phyloP scores from a whole-genome alignment of 2,113 vertebrate genomes.

The Thalassarche chlororhynchos region DNA sequence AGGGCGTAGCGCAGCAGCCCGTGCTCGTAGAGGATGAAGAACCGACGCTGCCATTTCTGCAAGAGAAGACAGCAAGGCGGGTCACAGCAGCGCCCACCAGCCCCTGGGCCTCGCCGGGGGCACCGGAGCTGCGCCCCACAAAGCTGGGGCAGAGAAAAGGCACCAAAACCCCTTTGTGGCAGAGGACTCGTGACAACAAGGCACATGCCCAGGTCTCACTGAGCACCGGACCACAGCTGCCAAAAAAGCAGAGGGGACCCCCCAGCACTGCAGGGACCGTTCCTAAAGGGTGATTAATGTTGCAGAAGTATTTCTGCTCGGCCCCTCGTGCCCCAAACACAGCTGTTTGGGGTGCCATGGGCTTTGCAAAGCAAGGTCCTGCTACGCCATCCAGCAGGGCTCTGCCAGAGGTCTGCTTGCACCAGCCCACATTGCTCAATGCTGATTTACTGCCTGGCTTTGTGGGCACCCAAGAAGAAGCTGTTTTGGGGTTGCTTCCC shows the following conservation, averaged over 20 bases:
- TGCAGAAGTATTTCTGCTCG: neutral
- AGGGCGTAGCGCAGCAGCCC: slow-evolving; percentile 91
- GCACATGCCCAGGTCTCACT: too few species aligned
- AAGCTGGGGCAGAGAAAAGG: neutral
- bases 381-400: neutral
- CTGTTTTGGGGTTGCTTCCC: neutral
- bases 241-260: neutral
- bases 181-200: neutral
- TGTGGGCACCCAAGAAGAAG: neutral
- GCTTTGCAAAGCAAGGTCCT: neutral
- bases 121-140: neutral
- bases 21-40: slow-evolving; percentile 96
- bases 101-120: neutral
- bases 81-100: neutral
- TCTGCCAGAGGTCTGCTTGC: neutral
- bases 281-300: neutral
- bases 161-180: neutral
- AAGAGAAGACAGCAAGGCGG: neutral
- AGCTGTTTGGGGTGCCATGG: accelerated
- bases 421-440: neutral
- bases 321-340: neutral
- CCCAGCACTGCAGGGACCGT: accelerated
- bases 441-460: neutral
- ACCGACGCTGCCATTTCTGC: slow-evolving; percentile 97
- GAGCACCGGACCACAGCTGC: neutral